Conservation (phyloP, 2,888 invertebrate species). For the Agrilus mali region DNA sequence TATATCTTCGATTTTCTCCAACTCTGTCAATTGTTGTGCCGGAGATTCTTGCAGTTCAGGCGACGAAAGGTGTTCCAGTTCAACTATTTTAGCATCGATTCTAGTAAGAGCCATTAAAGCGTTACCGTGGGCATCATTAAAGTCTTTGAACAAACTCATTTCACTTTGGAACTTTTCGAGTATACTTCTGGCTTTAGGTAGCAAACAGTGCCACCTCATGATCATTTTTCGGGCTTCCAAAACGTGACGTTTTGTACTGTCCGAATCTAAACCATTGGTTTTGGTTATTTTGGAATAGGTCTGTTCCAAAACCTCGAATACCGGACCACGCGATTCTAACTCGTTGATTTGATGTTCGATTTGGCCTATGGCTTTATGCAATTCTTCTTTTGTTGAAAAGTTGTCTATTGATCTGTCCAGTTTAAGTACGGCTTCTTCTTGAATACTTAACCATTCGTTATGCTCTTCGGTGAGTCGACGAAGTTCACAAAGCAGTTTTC, state of each 20-base stretch:
- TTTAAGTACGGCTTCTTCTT: slow-evolving; percentile 47
- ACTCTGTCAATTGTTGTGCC: slow-evolving; percentile 30
- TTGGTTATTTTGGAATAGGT: slow-evolving; percentile 57
- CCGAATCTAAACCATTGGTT: slow-evolving; percentile 53
- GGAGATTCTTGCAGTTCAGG: slow-evolving; percentile 35
- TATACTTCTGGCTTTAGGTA: slow-evolving; percentile 45
- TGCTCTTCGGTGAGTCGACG: slow-evolving; percentile 42
- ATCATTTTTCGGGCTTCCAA: slow-evolving; percentile 44
- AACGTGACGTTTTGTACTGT: slow-evolving; percentile 52
- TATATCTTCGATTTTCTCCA: slow-evolving; percentile 44
- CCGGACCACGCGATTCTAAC: slow-evolving; percentile 41
- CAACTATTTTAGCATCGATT: slow-evolving; percentile 59
- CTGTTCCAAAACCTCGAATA: slow-evolving; percentile 52
- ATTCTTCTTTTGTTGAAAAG: slow-evolving; percentile 39
- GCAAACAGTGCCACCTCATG: slow-evolving; percentile 52
- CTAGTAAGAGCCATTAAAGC: slow-evolving; percentile 58
- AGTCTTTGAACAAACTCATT: slow-evolving; percentile 50
- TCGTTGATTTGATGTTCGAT: slow-evolving; percentile 42
- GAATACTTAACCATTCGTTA: slow-evolving; percentile 47
- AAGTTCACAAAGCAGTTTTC: slow-evolving; percentile 48
- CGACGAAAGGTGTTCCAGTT: slow-evolving; percentile 48
- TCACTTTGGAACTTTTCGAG: slow-evolving; percentile 44
- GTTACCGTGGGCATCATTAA: slow-evolving; percentile 56
- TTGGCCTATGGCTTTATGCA: slow-evolving; percentile 42
- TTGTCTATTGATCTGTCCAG: slow-evolving; percentile 48